phyloP scores from a whole-genome alignment of 2,797 vertebrate species.

The Sebastes taczanowskii region DNA sequence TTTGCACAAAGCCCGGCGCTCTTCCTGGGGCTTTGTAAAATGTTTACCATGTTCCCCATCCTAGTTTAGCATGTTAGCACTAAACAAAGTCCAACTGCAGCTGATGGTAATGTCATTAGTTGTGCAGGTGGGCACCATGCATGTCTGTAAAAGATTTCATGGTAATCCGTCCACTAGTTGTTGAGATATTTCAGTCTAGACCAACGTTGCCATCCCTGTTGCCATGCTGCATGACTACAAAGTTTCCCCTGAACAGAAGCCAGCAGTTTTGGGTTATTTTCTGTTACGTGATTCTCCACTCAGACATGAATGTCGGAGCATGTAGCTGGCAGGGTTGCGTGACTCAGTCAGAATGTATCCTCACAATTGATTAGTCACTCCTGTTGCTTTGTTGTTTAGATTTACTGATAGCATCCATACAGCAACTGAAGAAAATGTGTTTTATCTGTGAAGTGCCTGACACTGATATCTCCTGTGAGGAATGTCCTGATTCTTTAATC shows the following conservation, averaged over 20 bases:
- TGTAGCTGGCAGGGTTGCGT: not conserved
- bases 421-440: constrained; percentile 23
- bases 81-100: not conserved
- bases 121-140: not conserved
- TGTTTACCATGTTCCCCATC: too few relatives aligned
- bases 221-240: not conserved
- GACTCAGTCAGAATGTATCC: not conserved
- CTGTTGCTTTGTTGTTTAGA: constrained; percentile 22
- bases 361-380: not conserved
- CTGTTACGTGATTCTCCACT: not conserved
- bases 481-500: constrained; percentile 52
- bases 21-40: not conserved
- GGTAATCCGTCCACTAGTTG: not conserved
- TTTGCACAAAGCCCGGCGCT: accelerated
- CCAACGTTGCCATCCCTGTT: not conserved
- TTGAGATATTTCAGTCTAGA: not conserved
- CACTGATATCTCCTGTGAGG: constrained; percentile 43
- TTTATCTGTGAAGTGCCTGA: constrained; percentile 31
- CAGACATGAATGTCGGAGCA: not conserved
- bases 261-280: not conserved
- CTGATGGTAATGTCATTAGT: not conserved
- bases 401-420: constrained; percentile 8
- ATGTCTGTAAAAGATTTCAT: not conserved
- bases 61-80: not conserved
- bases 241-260: not conserved